Evolutionary conservation across 2,113 vertebrate genomes (phyloP).

Genomic region (Mohoua ochrocephala): DNA sequence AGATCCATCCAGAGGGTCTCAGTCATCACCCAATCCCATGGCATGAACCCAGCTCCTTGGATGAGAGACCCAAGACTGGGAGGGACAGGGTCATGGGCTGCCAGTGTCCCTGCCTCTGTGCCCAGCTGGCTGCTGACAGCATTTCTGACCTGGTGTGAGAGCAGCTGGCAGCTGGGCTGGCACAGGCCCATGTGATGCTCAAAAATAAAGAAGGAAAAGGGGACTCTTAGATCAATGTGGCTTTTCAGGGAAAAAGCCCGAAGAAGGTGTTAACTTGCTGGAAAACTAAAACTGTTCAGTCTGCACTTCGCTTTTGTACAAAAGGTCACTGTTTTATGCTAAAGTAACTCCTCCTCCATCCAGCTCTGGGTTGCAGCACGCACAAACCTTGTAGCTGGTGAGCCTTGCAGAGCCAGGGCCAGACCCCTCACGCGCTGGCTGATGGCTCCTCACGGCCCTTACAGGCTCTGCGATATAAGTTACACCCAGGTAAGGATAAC

Average conservation of each 20-base stretch:
- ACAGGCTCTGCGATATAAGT: neutral
- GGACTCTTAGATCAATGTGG: neutral
- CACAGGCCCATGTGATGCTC: neutral
- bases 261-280: neutral
- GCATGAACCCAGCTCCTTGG: neutral
- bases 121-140: neutral
- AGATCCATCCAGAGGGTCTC: neutral
- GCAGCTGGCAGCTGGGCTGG: neutral
- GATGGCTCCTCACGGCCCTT: neutral
- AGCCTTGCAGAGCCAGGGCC: neutral
- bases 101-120: neutral
- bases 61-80: neutral
- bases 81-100: neutral
- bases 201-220: neutral
- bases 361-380: neutral
- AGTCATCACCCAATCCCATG: neutral
- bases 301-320: constrained; percentile 23
- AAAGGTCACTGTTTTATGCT: neutral
- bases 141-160: fast-evolving
- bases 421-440: neutral
- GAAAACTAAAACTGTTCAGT: constrained; percentile 4
- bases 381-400: neutral
- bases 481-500: neutral
- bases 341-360: neutral
- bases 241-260: neutral